These are phyloP conservation scores for Anas georgica DNA, from an alignment of 2,797 vertebrate species.

Conservation along the genomic window DNA sequence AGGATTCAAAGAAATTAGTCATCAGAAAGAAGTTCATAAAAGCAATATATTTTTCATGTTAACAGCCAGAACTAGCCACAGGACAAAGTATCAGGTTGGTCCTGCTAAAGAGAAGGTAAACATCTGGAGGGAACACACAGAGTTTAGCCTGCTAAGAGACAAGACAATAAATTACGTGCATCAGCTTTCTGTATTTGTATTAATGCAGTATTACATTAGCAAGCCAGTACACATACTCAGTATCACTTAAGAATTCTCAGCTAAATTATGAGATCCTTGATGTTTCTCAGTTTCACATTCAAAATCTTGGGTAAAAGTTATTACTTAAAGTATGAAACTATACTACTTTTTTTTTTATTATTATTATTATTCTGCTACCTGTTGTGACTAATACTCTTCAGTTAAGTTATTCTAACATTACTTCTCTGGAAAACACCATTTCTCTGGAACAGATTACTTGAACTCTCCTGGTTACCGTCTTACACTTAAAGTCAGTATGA, in stretches of 20 bases:
- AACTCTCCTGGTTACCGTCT: background rate
- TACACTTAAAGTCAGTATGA: background rate
- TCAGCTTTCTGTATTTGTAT: background rate
- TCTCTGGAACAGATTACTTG: background rate
- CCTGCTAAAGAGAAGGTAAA: background rate
- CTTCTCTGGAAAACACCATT: background rate
- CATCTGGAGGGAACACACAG: background rate
- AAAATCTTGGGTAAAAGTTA: background rate
- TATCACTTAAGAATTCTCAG: background rate
- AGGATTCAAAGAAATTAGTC: background rate
- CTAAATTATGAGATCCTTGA: background rate
- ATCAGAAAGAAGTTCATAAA: background rate
- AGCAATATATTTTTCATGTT: background rate
- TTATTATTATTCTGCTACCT: background rate
- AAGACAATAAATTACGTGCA: background rate
- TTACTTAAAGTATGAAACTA: background rate
- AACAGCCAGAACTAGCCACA: background rate
- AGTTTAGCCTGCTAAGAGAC: background rate
- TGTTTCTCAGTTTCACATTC: background rate
- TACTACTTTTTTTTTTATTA: background rate
- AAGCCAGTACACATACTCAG: background rate
- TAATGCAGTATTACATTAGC: background rate
- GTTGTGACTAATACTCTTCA: background rate
- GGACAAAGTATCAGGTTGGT: background rate
- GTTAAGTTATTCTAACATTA: background rate